Evolutionary conservation across 2,797 vertebrate genomes (phyloP).

Genomic region (Lepidocolaptes lacrymiger): DNA sequence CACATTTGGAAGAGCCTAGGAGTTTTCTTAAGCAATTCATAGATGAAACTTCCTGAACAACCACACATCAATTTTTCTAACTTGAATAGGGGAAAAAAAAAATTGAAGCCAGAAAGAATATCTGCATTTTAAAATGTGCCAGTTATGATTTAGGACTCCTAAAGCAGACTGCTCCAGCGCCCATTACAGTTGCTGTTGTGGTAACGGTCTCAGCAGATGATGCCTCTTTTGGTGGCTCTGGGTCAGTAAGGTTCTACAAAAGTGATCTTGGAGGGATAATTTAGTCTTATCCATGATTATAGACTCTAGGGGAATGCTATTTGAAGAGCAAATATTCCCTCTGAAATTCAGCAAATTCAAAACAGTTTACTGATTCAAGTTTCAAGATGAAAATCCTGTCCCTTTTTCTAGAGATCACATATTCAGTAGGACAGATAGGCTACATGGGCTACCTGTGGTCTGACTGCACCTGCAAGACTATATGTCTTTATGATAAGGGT

Average conservation of each 20-base stretch:
- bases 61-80: background rate
- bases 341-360: background rate
- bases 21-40: background rate
- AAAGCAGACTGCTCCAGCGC: background rate
- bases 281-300: background rate
- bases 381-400: background rate
- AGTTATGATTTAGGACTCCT: background rate
- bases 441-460: too few species aligned
- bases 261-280: background rate
- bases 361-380: background rate
- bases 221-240: background rate
- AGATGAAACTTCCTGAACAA: background rate
- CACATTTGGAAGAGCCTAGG: background rate
- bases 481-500: background rate
- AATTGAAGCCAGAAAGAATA: background rate
- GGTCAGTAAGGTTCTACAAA: background rate
- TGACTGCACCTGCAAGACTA: background rate
- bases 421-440: accelerated
- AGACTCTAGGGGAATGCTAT: background rate
- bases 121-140: background rate
- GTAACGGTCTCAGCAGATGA: background rate
- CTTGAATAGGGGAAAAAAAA: background rate
- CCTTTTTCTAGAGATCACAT: background rate
- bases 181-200: background rate
- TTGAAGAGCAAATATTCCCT: background rate